Base-by-base conservation (phyloP, 2,888 invertebrate genomes). In the Chrysotoxum bicinctum region DNA sequence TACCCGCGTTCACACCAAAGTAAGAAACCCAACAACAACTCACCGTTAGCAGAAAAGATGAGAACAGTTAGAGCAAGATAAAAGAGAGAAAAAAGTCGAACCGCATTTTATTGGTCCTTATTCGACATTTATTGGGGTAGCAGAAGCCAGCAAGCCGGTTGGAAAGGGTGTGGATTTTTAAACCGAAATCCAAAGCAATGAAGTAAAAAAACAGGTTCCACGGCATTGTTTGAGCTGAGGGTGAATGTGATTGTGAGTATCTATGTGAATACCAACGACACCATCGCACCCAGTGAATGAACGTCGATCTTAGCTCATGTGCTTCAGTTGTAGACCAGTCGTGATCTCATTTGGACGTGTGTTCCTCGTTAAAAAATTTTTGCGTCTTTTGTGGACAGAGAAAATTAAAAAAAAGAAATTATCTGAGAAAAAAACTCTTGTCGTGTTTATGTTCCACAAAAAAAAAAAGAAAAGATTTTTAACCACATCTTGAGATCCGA, bases 301-400 rank as follows among this genome's bases (percentile, higher is more conserved):
- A 86, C 76, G 58, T 35, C 68, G 86, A 82, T 86, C 78, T 86
- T 82, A 74, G 72, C 82, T 80, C 78, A 77, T 82, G 79, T 87
- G 87, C 88, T 90, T 91, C 90, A 92, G 91, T 92, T 91, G 90
- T 90, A 89, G 89, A 91, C 90, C 90, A 91, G 92, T 91, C 92
- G 90, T 92, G 92, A 91, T 91, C 91, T 91, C 90, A 90, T 89
- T 89, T 90, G 89, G 92, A 92, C 91, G 92, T 91, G 92, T 91
- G 90, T 89, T 82, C 85, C 87, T 87, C 87, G 88, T 87, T 66
- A 35, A 86, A n/a, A 87, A 87, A 80, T 54, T 69, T 70, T 64
- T 68, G 56, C 70, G 86, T 87, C 75, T 80, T 45, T 85, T 78
- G 70, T 82, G 77, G 70, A 77, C 60, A 73, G 66, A 76, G 35